Evolutionary conservation across 2,797 vertebrate species (phyloP), one percentile per base, ranked within the genome.

Genomic region (Astyanax mexicanus): DNA sequence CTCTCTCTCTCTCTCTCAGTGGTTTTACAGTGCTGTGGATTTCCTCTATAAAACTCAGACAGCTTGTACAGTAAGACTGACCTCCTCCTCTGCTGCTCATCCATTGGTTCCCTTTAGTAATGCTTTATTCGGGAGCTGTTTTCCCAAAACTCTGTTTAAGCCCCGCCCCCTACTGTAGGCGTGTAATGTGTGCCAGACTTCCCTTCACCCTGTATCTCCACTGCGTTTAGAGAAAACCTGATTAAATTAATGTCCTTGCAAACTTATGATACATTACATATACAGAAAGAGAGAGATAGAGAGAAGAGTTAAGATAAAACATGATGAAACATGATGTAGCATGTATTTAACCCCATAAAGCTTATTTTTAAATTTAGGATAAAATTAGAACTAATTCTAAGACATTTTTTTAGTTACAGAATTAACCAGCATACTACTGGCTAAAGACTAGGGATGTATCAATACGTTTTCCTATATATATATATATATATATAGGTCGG

Each of bases 151-250:
- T 85, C 84, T 83, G 64, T 72, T 45, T 45, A 4, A 17, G 86
- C 85, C 87, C 87, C 86, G 86, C 83, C 82, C 88, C 85, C 84
- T 72, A 79, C 83, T 81, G 70, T 81, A 84, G 81, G 81, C 90
- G 83, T 92, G 87, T 89, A 91, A 92, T 92, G 81, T 85, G 85
- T 72, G 77, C 88, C 91, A 93, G 90, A 88, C 54, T 37, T 7
- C 74, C 37, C 40, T 37, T 60, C 51, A 67, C 52, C 44, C 60
- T 23, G 69, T 55, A 51, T 40, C 42, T 72, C n/a, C n/a, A 12
- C n/a, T 19, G 29, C 29, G 32, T 5, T 32, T 32, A 32, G 17
- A 15, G 40, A 40, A 42, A 42, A 42, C 11, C 11, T 13, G 11
- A n/a, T 13, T 6, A n/a, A n/a, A 47, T 45, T 1, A 49, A 5